These are phyloP conservation scores for Staurois parvus DNA, from an alignment of 2,797 vertebrate species.

Conservation along the genomic window DNA sequence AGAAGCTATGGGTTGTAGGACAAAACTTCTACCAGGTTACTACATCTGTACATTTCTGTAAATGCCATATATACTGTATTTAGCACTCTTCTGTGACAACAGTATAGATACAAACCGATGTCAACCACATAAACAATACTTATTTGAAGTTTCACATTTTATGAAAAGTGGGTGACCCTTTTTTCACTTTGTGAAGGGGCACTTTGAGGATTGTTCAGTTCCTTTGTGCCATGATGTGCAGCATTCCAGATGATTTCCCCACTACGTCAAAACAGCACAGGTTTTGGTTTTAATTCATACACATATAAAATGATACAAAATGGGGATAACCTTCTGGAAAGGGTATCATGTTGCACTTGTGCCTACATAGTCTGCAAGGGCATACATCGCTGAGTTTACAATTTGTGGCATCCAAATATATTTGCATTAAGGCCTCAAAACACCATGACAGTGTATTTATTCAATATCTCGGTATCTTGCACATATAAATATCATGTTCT, in stretches of 20 bases:
- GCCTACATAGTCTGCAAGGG: background rate
- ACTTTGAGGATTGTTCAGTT: too few species aligned
- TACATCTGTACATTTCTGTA: background rate
- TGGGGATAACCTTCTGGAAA: background rate
- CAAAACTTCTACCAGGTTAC: background rate
- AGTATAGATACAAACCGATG: too few species aligned
- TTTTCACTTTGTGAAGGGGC: too few species aligned
- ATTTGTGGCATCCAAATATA: background rate
- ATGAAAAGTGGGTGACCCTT: too few species aligned
- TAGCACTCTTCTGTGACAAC: too few species aligned
- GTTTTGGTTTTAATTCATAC: too few species aligned
- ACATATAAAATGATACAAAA: too few species aligned
- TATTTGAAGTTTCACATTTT: too few species aligned
- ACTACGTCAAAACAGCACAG: too few species aligned
- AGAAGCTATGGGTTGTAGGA: slow-evolving; percentile 14
- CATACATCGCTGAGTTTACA: background rate
- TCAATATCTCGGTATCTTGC: background rate
- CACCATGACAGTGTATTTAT: background rate
- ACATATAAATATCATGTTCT: slow-evolving; percentile 19
- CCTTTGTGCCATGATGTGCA: too few species aligned
- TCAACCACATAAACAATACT: too few species aligned
- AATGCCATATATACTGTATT: background rate
- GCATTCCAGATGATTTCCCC: too few species aligned
- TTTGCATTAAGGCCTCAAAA: background rate
- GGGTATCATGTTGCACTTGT: background rate